phyloP scores from a whole-genome alignment of 2,888 invertebrate species.

The Cosmorhoe ocellata region DNA sequence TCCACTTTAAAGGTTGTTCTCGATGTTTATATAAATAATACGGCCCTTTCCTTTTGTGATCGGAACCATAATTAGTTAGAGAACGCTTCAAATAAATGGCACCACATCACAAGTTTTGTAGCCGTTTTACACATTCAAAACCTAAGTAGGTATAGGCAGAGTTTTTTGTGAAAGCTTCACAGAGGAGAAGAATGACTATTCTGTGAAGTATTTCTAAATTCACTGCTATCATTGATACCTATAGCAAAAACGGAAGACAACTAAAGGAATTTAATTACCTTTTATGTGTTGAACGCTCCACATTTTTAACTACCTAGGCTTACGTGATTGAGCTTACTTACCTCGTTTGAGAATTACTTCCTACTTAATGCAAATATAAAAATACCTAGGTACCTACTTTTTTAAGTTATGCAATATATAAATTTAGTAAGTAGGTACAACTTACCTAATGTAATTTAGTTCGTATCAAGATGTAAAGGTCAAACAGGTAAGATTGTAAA shows the following conservation, averaged over 20 bases:
- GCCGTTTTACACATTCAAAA: not conserved
- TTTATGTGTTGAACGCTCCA: slow-evolving; percentile 29
- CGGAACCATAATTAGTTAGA: slow-evolving; percentile 44
- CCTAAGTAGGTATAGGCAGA: not conserved
- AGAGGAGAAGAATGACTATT: too few relatives aligned
- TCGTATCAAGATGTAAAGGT: too few relatives aligned
- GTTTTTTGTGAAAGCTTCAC: too few relatives aligned
- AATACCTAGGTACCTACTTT: too few relatives aligned
- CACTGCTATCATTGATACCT: too few relatives aligned
- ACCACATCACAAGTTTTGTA: slow-evolving; percentile 15
- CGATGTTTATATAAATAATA: slow-evolving; percentile 40
- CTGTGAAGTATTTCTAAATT: too few relatives aligned
- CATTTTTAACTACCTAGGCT: slow-evolving; percentile 28
- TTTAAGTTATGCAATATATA: slow-evolving; percentile 16
- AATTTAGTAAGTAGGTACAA: too few relatives aligned
- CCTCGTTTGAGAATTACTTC: slow-evolving; percentile 24
- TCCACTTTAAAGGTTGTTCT: slow-evolving; percentile 53
- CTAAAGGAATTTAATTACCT: slow-evolving; percentile 15
- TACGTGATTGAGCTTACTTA: slow-evolving; percentile 31
- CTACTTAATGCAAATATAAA: too few relatives aligned
- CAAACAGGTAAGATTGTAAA: too few relatives aligned
- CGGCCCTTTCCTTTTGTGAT: slow-evolving; percentile 55
- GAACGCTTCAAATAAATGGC: slow-evolving; percentile 21
- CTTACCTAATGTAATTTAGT: too few relatives aligned
- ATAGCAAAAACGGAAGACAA: slow-evolving; percentile 31